A percentile compares a stretch with the other conserved stretches of the same genome.
Conservation (phyloP, 2,113 vertebrate species). For the Poecile atricapillus region DNA sequence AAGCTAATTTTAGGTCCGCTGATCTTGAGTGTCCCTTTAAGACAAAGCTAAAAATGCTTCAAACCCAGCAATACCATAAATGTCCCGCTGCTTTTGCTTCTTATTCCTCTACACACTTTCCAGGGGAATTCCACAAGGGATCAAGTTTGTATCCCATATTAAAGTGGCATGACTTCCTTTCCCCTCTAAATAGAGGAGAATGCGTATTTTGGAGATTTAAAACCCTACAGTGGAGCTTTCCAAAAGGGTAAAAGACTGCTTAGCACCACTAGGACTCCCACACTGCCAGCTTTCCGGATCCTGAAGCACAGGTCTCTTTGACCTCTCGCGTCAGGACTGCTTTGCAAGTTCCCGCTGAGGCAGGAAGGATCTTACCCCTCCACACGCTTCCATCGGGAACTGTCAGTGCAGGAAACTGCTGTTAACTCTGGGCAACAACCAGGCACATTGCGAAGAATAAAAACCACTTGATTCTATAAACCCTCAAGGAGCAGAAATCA, state of each 20-base stretch:
- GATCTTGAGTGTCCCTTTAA: constrained; percentile 59
- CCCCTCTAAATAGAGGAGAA: not conserved
- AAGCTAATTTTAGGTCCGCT: constrained; percentile 38
- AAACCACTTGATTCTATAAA: not conserved
- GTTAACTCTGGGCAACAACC: not conserved
- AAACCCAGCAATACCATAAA: constrained; percentile 72
- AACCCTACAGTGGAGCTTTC: constrained; percentile 20
- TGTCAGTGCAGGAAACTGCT: not conserved
- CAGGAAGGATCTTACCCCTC: not conserved
- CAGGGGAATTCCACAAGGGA: constrained; percentile 71
- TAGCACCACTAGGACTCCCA: not conserved
- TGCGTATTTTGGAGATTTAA: constrained; percentile 16
- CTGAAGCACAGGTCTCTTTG: not conserved
- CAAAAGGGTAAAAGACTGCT: not conserved
- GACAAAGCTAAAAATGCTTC: constrained; percentile 65
- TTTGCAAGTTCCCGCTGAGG: not conserved
- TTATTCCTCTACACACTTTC: constrained; percentile 70
- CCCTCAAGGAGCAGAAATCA: not conserved
- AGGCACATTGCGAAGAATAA: not conserved
- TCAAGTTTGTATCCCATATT: constrained; percentile 64
- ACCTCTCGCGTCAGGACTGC: not conserved
- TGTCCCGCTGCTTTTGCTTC: constrained; percentile 68
- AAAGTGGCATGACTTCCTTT: constrained; percentile 60
- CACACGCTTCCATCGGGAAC: not conserved
- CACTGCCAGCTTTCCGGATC: not conserved